phyloP scores from a whole-genome alignment of 2,888 invertebrate genomes.

The Agrochola lota region DNA sequence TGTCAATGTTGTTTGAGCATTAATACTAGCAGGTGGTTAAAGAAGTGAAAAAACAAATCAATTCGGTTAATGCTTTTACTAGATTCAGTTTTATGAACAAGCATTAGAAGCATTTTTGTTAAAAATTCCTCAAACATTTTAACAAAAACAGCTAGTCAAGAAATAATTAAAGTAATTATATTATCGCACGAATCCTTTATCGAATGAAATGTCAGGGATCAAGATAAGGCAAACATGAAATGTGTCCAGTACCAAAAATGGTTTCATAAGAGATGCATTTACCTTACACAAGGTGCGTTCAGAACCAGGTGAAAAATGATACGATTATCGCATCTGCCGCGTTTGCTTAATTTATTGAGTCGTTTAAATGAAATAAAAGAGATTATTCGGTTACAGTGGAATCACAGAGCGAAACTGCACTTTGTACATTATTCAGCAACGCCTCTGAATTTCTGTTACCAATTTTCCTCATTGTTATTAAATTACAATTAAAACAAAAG shows the following conservation, averaged over 20 bases:
- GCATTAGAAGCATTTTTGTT: neutral
- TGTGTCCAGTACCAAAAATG: constrained; percentile 77
- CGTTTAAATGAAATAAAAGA: constrained; percentile 41
- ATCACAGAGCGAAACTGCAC: constrained; percentile 29
- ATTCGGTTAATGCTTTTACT: constrained; percentile 5
- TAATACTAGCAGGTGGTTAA: neutral
- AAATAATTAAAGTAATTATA: constrained; percentile 47
- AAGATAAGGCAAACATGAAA: constrained; percentile 77
- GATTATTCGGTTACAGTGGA: constrained; percentile 38
- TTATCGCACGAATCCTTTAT: constrained; percentile 62
- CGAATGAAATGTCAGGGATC: constrained; percentile 72
- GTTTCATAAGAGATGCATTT: constrained; percentile 68
- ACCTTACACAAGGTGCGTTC: constrained; percentile 77
- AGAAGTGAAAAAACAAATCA: neutral
- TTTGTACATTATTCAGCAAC: constrained; percentile 34
- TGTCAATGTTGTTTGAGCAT: neutral
- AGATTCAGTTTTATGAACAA: constrained; percentile 9
- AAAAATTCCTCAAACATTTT: neutral
- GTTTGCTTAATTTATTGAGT: constrained; percentile 61
- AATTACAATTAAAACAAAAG: constrained; percentile 12
- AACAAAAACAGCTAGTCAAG: constrained; percentile 1
- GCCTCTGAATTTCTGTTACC: constrained; percentile 14
- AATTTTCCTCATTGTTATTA: constrained; percentile 16
- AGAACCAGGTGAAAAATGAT: constrained; percentile 76
- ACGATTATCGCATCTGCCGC: constrained; percentile 75